A percentile compares a stretch with the other conserved stretches of the same genome.
These are phyloP conservation scores for Melinaea menophilus DNA, from an alignment of 2,888 invertebrate genomes.

Conservation along the genomic window DNA sequence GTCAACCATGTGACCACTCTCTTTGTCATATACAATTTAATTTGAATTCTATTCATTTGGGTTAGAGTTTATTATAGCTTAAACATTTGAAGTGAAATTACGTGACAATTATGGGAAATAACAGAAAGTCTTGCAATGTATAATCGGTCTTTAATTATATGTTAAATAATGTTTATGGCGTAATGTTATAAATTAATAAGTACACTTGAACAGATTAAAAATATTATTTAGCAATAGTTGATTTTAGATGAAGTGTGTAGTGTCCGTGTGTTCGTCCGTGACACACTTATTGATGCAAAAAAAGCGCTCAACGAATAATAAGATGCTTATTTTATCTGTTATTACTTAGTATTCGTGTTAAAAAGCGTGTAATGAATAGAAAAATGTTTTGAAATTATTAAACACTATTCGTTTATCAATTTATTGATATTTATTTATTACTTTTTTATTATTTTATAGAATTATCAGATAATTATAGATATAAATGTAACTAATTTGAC, in stretches of 20 bases:
- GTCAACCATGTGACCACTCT: conserved; percentile 3
- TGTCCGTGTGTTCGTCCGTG: conserved; percentile 13
- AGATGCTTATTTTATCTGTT: too few relatives aligned
- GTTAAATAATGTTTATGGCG: background rate
- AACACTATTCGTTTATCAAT: too few relatives aligned
- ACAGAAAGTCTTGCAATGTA: conserved; percentile 10
- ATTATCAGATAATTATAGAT: too few relatives aligned
- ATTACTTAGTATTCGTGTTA: too few relatives aligned
- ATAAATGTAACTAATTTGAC: too few relatives aligned
- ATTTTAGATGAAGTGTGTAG: too few relatives aligned
- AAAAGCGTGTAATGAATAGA: too few relatives aligned
- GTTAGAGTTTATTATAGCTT: background rate
- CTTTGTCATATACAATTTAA: background rate
- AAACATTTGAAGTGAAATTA: background rate
- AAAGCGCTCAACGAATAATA: conserved; percentile 8
- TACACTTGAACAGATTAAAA: too few relatives aligned
- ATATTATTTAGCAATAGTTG: too few relatives aligned
- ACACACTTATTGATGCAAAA: conserved; percentile 24
- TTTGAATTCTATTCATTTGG: background rate
- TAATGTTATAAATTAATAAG: background rate
- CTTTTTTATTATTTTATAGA: too few relatives aligned
- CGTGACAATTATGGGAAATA: conserved; percentile 15
- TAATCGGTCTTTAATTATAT: background rate
- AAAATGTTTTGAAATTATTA: too few relatives aligned
- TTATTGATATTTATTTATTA: too few relatives aligned